Percentiles rank a stretch among this genome's conserved stretches.
Conservation (phyloP, 2,113 vertebrate species). For the Rhodinocichla rosea region DNA sequence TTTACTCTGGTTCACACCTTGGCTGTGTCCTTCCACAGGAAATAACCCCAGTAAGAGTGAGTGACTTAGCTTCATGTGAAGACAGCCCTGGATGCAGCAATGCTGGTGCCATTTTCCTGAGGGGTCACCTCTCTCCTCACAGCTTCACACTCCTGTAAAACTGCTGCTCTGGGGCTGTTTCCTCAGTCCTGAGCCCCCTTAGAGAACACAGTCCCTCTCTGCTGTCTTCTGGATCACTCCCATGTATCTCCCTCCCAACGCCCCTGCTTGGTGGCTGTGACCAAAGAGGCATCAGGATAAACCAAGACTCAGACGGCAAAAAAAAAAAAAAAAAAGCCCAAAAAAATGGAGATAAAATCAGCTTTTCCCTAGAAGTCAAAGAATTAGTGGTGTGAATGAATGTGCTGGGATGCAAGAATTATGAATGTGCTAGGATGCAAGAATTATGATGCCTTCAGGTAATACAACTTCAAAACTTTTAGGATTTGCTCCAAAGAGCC, state of each 20-base stretch:
- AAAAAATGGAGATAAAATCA: neutral
- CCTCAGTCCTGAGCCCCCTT: neutral
- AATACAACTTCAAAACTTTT: neutral
- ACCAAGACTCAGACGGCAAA: neutral
- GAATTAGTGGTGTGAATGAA: neutral
- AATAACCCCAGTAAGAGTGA: neutral
- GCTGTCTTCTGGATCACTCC: neutral
- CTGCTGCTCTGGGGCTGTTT: neutral
- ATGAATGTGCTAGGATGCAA: neutral
- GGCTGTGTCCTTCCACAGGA: neutral
- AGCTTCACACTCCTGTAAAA: neutral
- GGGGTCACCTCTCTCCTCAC: neutral
- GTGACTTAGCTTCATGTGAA: neutral
- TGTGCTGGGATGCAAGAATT: too few relatives aligned
- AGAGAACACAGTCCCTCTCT: neutral
- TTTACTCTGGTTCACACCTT: neutral
- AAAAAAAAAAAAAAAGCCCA: neutral
- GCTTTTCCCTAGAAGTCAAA: neutral
- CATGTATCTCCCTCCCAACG: neutral
- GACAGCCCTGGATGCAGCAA: neutral
- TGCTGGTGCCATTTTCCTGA: neutral
- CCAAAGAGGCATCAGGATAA: neutral
- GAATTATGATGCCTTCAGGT: neutral
- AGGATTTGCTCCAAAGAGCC: neutral
- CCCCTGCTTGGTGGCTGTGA: neutral